phyloP scores from a whole-genome alignment of 2,797 vertebrate species.

The Melanotaenia trifasciata region DNA sequence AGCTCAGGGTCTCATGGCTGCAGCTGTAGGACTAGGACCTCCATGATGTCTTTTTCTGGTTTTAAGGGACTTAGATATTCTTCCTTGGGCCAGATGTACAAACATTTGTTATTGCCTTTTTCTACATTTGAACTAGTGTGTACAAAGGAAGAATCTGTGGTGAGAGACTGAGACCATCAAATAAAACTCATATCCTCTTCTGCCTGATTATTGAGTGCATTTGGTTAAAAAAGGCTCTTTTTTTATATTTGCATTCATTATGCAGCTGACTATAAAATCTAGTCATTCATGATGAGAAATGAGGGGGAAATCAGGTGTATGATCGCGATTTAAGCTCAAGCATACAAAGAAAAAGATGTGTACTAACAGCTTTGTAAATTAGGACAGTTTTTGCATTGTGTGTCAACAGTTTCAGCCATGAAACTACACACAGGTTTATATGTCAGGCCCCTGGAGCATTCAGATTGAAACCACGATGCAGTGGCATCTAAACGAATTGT shows the following conservation, averaged over 20 bases:
- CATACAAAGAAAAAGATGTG: too few relatives aligned
- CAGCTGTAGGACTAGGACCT: not conserved
- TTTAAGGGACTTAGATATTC: not conserved
- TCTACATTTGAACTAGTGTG: too few relatives aligned
- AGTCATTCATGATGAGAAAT: not conserved
- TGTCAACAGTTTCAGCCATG: not conserved
- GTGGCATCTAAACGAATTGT: too few relatives aligned
- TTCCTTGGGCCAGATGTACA: not conserved
- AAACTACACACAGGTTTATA: not conserved
- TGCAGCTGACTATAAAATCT: too few relatives aligned
- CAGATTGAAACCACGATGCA: not conserved
- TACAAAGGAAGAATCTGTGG: too few relatives aligned
- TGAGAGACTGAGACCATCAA: too few relatives aligned
- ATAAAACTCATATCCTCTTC: too few relatives aligned
- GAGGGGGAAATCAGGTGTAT: not conserved
- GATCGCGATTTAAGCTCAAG: too few relatives aligned
- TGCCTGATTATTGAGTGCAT: too few relatives aligned
- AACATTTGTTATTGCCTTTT: not conserved
- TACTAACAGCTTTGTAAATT: not conserved
- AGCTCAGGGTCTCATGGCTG: not conserved
- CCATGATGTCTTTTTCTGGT: not conserved
- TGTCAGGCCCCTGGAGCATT: not conserved
- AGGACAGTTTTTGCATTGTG: too few relatives aligned
- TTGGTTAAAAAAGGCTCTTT: too few relatives aligned
- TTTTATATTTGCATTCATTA: too few relatives aligned